A percentile compares a stretch with the other conserved stretches of the same genome.
Evolutionary conservation across 2,113 vertebrate species (phyloP).

Genomic region (Psammodynastes pulverulentus): DNA sequence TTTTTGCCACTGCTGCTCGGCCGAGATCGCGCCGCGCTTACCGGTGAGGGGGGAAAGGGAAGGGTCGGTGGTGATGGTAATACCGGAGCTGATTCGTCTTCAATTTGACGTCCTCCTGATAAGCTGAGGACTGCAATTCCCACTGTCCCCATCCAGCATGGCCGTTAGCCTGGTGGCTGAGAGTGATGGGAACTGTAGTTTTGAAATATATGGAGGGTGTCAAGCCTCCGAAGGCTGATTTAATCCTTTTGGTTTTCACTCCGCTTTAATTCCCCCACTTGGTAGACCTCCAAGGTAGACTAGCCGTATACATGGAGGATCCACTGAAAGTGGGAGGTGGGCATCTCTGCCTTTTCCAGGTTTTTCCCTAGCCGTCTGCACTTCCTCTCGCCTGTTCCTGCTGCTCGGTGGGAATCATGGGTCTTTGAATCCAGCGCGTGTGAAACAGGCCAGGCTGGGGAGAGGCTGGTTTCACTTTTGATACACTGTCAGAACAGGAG

Average conservation of each 20-base stretch:
- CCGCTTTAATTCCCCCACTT: background rate
- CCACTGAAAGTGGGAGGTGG: background rate
- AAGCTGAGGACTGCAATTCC: background rate
- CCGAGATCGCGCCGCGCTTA: constrained; percentile 76
- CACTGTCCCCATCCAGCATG: background rate
- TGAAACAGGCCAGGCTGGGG: background rate
- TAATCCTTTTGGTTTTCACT: background rate
- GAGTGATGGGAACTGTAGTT: background rate
- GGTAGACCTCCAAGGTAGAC: background rate
- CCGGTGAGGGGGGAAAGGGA: constrained; percentile 55
- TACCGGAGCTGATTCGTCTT: background rate
- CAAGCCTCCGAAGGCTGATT: background rate
- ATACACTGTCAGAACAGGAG: background rate
- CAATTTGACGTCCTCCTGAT: background rate
- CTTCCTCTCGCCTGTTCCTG: background rate
- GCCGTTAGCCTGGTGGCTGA: background rate
- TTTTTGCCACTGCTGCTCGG: constrained; percentile 88
- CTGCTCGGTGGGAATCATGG: background rate
- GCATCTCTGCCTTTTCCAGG: background rate
- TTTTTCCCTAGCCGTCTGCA: background rate
- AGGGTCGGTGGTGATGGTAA: background rate
- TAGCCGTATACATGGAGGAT: background rate
- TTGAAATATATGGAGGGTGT: background rate
- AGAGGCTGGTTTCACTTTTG: background rate
- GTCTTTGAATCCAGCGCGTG: background rate